These are phyloP conservation scores for Rhagologus leucostigma DNA, from an alignment of 2,113 vertebrate genomes.

Conservation along the genomic window DNA sequence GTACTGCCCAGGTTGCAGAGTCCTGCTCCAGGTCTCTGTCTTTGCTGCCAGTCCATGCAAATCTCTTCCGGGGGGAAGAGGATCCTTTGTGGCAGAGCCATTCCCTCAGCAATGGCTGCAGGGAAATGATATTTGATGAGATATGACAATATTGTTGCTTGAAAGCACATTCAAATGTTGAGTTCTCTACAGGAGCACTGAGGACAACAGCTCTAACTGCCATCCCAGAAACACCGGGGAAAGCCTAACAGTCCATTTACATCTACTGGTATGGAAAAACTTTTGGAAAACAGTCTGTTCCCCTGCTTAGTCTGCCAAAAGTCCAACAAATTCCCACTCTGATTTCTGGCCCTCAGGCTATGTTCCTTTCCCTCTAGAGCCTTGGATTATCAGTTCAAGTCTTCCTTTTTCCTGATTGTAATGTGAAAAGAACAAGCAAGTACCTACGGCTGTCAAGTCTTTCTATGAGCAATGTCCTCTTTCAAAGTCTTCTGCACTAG, in stretches of 20 bases:
- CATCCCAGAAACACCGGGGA: background rate
- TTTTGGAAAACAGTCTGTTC: background rate
- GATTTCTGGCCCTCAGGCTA: background rate
- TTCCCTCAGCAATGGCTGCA: constrained; percentile 76
- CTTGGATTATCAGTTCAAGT: background rate
- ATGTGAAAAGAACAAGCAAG: background rate
- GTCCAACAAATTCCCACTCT: background rate
- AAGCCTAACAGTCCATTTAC: background rate
- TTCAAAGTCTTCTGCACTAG: background rate
- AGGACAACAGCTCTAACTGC: background rate
- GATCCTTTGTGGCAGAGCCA: constrained; percentile 81
- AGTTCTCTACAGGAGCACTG: background rate
- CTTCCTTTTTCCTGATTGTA: background rate
- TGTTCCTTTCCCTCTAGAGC: background rate
- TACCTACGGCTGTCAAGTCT: background rate
- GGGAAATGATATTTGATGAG: background rate
- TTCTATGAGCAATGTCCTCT: background rate
- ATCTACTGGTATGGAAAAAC: background rate
- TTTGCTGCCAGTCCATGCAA: constrained; percentile 84
- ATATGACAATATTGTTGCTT: background rate
- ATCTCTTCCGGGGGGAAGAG: constrained; percentile 84
- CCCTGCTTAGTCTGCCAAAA: background rate
- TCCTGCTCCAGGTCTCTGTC: constrained; percentile 85
- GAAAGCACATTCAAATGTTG: background rate
- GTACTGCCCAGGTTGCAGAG: constrained; percentile 90